These are phyloP conservation scores for Labrus mixtus DNA, from an alignment of 2,113 vertebrate genomes.

Conservation along the genomic window DNA sequence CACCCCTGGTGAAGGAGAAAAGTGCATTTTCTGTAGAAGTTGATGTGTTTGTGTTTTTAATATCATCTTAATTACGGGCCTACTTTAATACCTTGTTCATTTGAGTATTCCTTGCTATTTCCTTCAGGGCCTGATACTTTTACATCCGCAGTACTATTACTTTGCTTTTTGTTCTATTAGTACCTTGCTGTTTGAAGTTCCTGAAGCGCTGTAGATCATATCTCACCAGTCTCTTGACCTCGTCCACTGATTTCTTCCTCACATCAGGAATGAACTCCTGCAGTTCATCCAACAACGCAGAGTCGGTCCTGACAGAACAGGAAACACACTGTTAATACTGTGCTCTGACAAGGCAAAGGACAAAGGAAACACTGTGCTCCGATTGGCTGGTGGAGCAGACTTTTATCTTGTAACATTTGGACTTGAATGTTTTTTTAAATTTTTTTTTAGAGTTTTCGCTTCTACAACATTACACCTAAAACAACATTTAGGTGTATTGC, in stretches of 20 bases:
- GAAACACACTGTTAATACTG: neutral
- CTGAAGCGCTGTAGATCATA: constrained; percentile 62
- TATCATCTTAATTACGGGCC: neutral
- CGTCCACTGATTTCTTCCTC: neutral
- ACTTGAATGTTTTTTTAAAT: too few species aligned
- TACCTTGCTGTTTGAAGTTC: constrained; percentile 23
- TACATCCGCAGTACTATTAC: neutral
- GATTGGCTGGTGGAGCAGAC: too few species aligned
- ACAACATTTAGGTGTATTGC: too few species aligned
- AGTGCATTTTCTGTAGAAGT: neutral
- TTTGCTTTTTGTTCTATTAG: neutral
- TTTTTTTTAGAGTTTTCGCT: too few species aligned
- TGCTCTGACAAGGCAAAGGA: neutral
- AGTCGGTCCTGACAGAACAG: neutral
- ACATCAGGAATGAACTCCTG: constrained; percentile 60
- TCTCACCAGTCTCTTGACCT: constrained; percentile 38
- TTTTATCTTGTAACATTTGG: too few species aligned
- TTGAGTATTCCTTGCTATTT: too few species aligned
- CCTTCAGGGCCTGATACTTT: neutral
- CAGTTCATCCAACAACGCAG: constrained; percentile 22
- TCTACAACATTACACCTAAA: too few species aligned
- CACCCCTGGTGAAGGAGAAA: constrained; percentile 55
- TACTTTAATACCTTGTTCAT: too few species aligned
- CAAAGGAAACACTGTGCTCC: neutral
- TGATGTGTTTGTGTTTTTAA: neutral